Base-by-base conservation (phyloP, 2,888 invertebrate species). In the Melinaea menophilus region DNA sequence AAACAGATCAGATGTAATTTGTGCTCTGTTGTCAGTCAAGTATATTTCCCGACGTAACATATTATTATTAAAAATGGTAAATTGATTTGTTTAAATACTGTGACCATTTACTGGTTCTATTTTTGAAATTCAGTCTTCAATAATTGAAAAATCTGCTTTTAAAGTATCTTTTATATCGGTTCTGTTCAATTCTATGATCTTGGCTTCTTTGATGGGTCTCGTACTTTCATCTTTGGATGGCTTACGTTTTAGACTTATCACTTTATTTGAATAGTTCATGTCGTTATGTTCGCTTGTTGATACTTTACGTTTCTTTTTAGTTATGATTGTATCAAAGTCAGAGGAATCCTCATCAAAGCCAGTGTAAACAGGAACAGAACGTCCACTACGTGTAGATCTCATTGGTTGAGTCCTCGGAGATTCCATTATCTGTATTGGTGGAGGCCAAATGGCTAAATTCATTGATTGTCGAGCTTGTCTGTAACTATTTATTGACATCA, bases 301-400 rank as follows among this genome's bases (percentile, higher is more conserved):
- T 5, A 85, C 71, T 71, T 88, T 90, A 66, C 89, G 81, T 63
- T 84, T 87, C 66, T 88, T 90, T 70, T 87, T 90, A 63, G 85
- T 80, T 1, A 85, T 76, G 48, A 85, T 79, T 74, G 86, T 84
- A 69, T 90, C 88, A 69, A 86, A 75, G 69, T 90, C 90, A 45
- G 86, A 83, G 0, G 87, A 86, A 64, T 90, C 90, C 74, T 90
- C 90, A 80, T 89, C 89, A 74, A 85, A 85, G 4, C 84, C 87
- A 58, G 84, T 80, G 75, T 90, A 90, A 5, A 86, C 80, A 13
- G 90, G 90, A 47, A 85, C 86, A 22, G 84, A 79, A 2, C 90
- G 76, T 1, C 90, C 90, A 74, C 90, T 89, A 57, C 90, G 80
- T 3, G 90, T 90, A 3, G 89, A 87, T 37, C 90, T 76, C 2